Conservation (phyloP, 2,113 vertebrate genomes). For the Lucifuga dentata region DNA sequence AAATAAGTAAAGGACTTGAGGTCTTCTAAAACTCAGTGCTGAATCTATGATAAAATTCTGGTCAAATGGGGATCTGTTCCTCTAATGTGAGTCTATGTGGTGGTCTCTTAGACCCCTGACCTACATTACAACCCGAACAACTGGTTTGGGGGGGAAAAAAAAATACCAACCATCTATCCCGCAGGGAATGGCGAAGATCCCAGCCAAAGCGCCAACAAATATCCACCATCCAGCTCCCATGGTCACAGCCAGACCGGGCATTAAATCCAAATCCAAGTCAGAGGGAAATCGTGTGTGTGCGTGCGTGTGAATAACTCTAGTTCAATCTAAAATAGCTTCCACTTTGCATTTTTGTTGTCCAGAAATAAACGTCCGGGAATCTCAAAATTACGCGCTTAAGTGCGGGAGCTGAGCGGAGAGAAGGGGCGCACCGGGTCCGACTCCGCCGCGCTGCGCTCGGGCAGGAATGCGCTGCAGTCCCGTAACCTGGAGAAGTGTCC, state of each 20-base stretch:
- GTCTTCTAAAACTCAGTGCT: neutral
- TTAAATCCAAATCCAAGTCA: constrained; percentile 56
- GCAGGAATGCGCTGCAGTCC: constrained; percentile 48
- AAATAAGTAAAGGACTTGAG: too few relatives aligned
- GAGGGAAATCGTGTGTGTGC: neutral
- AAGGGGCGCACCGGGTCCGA: constrained; percentile 44
- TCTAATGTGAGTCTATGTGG: neutral
- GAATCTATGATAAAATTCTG: neutral
- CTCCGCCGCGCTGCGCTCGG: constrained; percentile 55
- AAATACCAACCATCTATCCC: constrained; percentile 82
- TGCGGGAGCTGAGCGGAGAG: neutral
- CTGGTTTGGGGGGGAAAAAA: constrained; percentile 6
- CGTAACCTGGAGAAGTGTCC: constrained; percentile 39
- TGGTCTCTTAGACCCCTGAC: constrained; percentile 47
- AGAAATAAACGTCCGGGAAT: constrained; percentile 2
- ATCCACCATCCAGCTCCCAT: constrained; percentile 75
- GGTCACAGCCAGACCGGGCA: constrained; percentile 53
- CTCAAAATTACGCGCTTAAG: too few relatives aligned
- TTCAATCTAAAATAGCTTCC: constrained; percentile 19
- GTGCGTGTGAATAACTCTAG: constrained; percentile 25
- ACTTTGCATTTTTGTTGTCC: constrained; percentile 44
- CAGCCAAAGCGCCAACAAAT: constrained; percentile 67
- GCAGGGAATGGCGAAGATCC: constrained; percentile 58
- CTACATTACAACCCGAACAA: constrained; percentile 41
- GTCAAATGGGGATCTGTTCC: neutral